phyloP scores from a whole-genome alignment of 1,140 invertebrate species.

The Meteorus sp. region DNA sequence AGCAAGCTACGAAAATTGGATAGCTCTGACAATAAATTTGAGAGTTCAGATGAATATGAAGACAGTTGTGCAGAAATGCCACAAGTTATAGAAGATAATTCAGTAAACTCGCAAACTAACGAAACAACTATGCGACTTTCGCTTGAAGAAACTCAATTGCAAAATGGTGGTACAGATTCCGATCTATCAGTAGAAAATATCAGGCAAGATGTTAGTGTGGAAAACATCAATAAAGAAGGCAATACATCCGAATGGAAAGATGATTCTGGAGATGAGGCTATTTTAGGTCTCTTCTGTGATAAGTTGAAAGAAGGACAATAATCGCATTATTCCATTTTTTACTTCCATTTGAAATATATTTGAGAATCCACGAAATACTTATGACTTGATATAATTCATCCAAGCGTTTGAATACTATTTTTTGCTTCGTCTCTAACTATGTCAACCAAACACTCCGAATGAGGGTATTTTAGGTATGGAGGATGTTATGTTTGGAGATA shows the following conservation, averaged over 20 bases:
- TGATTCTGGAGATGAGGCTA: constrained; percentile 25
- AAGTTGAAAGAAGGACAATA: constrained; percentile 24
- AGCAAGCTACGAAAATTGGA: constrained; percentile 20
- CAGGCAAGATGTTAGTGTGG: background rate
- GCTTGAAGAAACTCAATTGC: no score
- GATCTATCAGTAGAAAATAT: background rate
- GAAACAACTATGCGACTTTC: no score
- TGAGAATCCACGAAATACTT: no score
- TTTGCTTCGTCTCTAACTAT: no score
- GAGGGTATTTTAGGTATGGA: no score
- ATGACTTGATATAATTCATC: no score
- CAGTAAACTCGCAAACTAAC: no score
- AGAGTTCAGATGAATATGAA: no score
- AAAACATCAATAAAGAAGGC: background rate
- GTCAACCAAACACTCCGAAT: no score
- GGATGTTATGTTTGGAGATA: background rate
- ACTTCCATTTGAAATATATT: background rate
- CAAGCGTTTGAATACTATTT: no score
- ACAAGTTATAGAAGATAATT: no score
- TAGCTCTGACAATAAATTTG: no score
- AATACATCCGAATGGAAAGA: background rate
- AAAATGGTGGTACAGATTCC: constrained; percentile 11
- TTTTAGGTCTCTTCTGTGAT: constrained; percentile 31
- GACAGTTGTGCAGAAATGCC: background rate
- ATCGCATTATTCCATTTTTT: background rate